Evolutionary conservation across 2,797 vertebrate genomes (phyloP), one percentile per base, ranked within the genome.

Genomic region (Adelosebastes latens): DNA sequence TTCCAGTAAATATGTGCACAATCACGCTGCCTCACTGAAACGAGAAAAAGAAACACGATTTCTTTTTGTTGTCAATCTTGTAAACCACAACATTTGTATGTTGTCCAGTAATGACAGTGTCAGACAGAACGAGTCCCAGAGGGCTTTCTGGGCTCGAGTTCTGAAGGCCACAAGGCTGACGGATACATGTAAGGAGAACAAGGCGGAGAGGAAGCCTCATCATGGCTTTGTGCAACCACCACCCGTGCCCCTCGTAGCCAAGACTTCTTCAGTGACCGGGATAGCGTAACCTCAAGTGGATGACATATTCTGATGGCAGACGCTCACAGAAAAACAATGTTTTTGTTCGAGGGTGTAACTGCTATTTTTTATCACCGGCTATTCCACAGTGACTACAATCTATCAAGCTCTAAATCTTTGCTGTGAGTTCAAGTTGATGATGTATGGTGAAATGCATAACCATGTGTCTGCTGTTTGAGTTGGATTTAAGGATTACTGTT

Each of bases 41-140:
- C 62, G 52, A 80, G 75, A 83, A 84, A 83, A 80, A 82, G 80
- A 83, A 87, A 87, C 77, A 88, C 53, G 13, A 32, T 83, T 88
- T 85, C 25, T 86, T 81, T 92, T 86, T 90, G 88, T 92, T 92
- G 92, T 93, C 85, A 80, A 27, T 86, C 78, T 85, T 88, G 89
- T 90, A 87, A 93, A 92, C 92, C 90, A 84, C 89, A 90, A 76
- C 82, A 87, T 88, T 92, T 93, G 90, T 88, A 81, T 77, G 85
- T 89, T 83, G 88, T 92, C 89, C 93, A 93, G 91, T 94, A 94
- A 94, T 92, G 92, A 93, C 91, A 91, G 84, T 86, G 87, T 92
- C 89, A 90, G 91, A 79, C 73, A 73, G 52, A 90, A 90, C 10
- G 46, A 83, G 85, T 71, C 89, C 81, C 91, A 49, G 77, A 72